Base-by-base conservation (phyloP, 1,140 invertebrate genomes). In the Drosophila eugracilis region DNA sequence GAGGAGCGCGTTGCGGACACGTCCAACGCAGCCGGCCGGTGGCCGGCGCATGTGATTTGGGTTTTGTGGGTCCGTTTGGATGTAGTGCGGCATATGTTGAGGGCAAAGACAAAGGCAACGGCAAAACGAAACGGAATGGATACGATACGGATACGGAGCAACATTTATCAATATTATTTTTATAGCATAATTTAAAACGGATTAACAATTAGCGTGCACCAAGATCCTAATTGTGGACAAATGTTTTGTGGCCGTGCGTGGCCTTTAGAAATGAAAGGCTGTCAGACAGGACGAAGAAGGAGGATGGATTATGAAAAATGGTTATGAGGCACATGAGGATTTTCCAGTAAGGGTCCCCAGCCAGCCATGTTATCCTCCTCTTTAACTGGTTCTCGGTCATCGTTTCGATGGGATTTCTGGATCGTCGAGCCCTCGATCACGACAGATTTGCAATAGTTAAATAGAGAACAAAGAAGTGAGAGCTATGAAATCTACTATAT, bases 81-180 rank as follows among this genome's bases (percentile, higher is more conserved):
- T 65, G 34, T 32, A 45, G 58, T 50, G 52, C 39, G 59, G 59
- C 37, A 30, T 24, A 45, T 45, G 26, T 58, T 52, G 30, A 58
- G 44, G 49, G 30, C 21, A 17, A 12, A 26, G 22, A n/a, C 7
- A 30, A 12, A n/a, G 49, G 37, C n/a, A 45, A 24, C 10, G 22
- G 28, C 47, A 28, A 28, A 53, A 22, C 49, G 34, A n/a, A 57
- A 15, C 50, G 58, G 32, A 53, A 3, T 32, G 30, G 10, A 12
- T 12, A 32, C 45, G 50, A 4, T 14, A 7, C n/a, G 54, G 45
- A 55, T 41, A 32, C 70, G 58, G 52, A 70, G 47, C 41, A 49
- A 62, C 50, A 85, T 77, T 77, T 77, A 85, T 77, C 81, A 85
- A 85, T 86, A 81, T 77, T 81, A 69, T 66, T 85, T 86, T 80